These are phyloP conservation scores for Dunckerocampus dactyliophorus DNA, from an alignment of 2,113 vertebrate species.

Conservation along the genomic window DNA sequence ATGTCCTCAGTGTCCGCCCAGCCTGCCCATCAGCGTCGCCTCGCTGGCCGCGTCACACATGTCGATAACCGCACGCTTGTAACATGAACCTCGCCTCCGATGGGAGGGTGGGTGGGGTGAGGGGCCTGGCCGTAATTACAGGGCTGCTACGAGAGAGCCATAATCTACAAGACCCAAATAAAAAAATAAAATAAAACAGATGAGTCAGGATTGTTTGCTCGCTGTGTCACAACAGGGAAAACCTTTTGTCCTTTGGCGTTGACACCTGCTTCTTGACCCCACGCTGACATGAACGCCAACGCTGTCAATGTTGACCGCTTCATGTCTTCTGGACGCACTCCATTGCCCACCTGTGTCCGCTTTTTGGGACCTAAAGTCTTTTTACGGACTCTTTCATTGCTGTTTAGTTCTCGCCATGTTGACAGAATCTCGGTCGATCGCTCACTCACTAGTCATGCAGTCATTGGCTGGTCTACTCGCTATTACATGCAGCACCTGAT, in stretches of 20 bases:
- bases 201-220: slow-evolving; percentile 59
- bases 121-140: slow-evolving; percentile 61
- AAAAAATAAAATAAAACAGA: slow-evolving; percentile 69
- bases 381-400: background rate
- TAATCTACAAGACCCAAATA: slow-evolving; percentile 73
- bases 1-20: too few species aligned
- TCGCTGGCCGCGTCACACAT: slow-evolving; percentile 59
- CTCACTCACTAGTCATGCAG: too few species aligned
- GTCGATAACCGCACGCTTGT: slow-evolving; percentile 66
- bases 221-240: slow-evolving; percentile 28
- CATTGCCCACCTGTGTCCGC: background rate
- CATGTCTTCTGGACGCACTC: background rate
- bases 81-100: slow-evolving; percentile 58
- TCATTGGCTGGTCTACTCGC: background rate
- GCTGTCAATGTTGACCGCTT: background rate
- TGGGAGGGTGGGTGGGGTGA: background rate
- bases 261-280: slow-evolving; percentile 10
- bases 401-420: background rate
- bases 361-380: background rate
- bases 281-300: background rate
- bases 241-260: slow-evolving; percentile 53
- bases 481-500: background rate
- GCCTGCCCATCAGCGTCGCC: background rate
- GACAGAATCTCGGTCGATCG: too few species aligned
- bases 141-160: slow-evolving; percentile 56